A percentile compares a stretch with the other conserved stretches of the same genome.
These are phyloP conservation scores for Meghimatium bilineatum DNA, from an alignment of 2,888 invertebrate species.

Conservation along the genomic window DNA sequence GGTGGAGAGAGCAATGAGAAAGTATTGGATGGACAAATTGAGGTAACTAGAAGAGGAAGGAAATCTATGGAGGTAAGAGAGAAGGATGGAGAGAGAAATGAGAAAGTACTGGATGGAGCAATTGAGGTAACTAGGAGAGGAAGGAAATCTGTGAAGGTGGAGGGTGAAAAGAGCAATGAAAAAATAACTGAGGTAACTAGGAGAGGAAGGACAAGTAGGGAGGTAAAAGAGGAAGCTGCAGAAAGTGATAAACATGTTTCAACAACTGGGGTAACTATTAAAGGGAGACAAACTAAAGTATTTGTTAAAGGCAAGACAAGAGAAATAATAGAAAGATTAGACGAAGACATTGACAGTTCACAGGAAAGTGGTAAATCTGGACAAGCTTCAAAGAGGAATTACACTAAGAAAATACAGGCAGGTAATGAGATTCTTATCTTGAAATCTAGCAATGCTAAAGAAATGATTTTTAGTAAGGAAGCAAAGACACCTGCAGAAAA, in stretches of 20 bases:
- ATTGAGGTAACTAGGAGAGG: background rate
- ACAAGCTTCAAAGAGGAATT: too few relatives aligned
- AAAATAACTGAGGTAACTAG: background rate
- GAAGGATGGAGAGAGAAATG: background rate
- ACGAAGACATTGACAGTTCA: too few relatives aligned
- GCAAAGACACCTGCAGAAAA: too few relatives aligned
- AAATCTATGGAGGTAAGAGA: background rate
- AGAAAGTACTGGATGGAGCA: background rate
- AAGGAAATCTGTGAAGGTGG: too few relatives aligned
- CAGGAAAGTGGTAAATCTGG: too few relatives aligned
- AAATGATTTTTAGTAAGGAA: background rate
- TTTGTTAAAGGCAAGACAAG: too few relatives aligned
- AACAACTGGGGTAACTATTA: background rate
- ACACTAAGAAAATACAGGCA: too few relatives aligned
- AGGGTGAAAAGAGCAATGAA: background rate
- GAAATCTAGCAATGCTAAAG: background rate
- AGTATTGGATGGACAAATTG: background rate
- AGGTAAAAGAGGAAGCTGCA: background rate
- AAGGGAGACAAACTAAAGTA: background rate
- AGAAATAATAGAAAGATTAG: background rate
- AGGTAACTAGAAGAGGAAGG: background rate
- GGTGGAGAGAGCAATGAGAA: background rate
- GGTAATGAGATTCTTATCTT: background rate
- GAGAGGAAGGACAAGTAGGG: background rate
- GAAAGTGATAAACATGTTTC: background rate